Base-by-base conservation (phyloP, 2,113 vertebrate species). In the Heteronetta atricapilla region DNA sequence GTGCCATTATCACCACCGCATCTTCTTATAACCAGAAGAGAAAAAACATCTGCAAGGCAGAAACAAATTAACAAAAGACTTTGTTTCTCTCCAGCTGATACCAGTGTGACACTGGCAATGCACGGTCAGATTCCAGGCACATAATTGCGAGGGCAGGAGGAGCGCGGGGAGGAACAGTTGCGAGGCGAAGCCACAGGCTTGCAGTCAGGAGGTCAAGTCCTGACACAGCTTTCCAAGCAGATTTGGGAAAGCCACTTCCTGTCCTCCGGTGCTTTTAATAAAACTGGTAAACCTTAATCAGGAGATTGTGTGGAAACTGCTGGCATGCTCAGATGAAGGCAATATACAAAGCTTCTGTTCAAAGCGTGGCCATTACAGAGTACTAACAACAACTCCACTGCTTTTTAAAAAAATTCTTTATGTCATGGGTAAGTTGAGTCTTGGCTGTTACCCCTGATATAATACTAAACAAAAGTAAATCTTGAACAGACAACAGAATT, bases 31-130 rank as follows among this genome's bases (percentile, higher is more conserved):
- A 78, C 31, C 58, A 86, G 42, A 86, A 75, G 48, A 93, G 64
- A 77, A 88, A 85, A 90, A 56, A 38, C 68, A 56, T 38, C 60
- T 17, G 14, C 48, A 90, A 96, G 88, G 80, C 76, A 86, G 77
- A 75, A 88, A 83, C 36, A 84, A 93, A 69, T 75, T 94, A 95
- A 94, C 85, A 94, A 88, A 94, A 89, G 75, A 62, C 46, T 88
- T 89, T 70, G 95, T 95, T 95, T 95, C 91, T 91, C 82, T 94
- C 82, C 93, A 88, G 85, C 88, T 95, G 91, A 95, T 95, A 83
- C 76, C 82, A 84, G 81, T 5, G n/a, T 68, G 95, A 91, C 95
- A 93, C 83, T 2, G 13, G 85, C 95, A 95, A 86, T 28, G 60
- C 1, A 0, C 76, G 94, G 82, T 88, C 91, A 93, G 56, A 93